A percentile compares a stretch with the other conserved stretches of the same genome.
These are phyloP conservation scores for Antheraea mylitta DNA, from an alignment of 1,140 invertebrate genomes.

Conservation along the genomic window DNA sequence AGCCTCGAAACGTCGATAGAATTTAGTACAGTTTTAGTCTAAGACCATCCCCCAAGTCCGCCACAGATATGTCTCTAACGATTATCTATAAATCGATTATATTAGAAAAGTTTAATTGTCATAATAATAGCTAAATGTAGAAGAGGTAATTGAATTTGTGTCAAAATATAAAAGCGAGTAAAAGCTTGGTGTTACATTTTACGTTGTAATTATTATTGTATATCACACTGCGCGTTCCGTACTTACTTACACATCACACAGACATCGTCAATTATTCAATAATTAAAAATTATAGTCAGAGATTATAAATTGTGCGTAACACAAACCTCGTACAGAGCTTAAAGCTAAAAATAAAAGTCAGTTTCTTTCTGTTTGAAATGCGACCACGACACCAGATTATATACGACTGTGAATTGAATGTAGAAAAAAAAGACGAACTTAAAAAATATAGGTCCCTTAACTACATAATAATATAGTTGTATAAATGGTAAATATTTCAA, in stretches of 20 bases:
- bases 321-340: conserved; percentile 30
- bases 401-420: not conserved
- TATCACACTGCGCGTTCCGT: not conserved
- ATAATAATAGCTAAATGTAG: not conserved
- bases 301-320: conserved; percentile 54
- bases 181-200: conserved; percentile 39
- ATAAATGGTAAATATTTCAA: conserved; percentile 49
- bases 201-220: not conserved
- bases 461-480: conserved; percentile 52
- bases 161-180: conserved; percentile 37
- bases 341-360: conserved; percentile 2
- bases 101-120: too few species aligned
- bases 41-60: too few species aligned
- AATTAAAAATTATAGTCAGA: not conserved
- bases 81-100: not conserved
- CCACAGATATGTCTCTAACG: not conserved
- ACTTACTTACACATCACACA: not conserved
- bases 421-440: conserved; percentile 47
- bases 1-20: too few species aligned
- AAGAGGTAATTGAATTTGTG: conserved; percentile 19
- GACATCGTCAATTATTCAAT: not conserved
- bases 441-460: conserved; percentile 59
- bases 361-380: not conserved
- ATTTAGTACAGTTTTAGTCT: too few species aligned
- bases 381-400: not conserved